Percentiles rank a stretch among this genome's conserved stretches.
Evolutionary conservation across 2,888 invertebrate species (phyloP).

Genomic region (Sturmia bella): DNA sequence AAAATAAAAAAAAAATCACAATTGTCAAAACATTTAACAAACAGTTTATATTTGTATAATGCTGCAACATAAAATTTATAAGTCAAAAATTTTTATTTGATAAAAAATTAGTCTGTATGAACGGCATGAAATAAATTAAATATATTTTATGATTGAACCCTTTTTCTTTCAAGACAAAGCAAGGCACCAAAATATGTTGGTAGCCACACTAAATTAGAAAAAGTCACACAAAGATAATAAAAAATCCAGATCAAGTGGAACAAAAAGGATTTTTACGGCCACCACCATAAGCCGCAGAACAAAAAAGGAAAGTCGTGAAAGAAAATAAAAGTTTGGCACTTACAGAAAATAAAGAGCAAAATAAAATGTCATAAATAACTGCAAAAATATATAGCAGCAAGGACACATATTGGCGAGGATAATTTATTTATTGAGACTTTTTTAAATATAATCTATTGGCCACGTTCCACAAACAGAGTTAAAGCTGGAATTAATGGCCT

Average conservation of each 20-base stretch:
- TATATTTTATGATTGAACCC: constrained; percentile 45
- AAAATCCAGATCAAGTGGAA: constrained; percentile 2
- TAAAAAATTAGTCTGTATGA: constrained; percentile 59
- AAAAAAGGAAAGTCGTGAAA: constrained; percentile 5
- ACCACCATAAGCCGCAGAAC: constrained; percentile 41
- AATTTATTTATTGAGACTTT: background rate
- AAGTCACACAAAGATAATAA: background rate
- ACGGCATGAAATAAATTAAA: constrained; percentile 6
- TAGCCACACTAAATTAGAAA: constrained; percentile 23
- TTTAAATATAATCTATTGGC: background rate
- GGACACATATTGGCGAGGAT: constrained; percentile 13
- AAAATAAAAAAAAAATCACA: constrained; percentile 24
- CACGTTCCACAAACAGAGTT: background rate
- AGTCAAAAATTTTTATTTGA: constrained; percentile 65
- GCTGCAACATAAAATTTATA: constrained; percentile 62
- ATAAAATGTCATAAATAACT: constrained; percentile 30
- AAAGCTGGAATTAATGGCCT: too few relatives aligned
- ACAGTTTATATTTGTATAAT: constrained; percentile 43
- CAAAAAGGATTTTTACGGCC: constrained; percentile 65
- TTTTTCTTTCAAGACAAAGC: constrained; percentile 43
- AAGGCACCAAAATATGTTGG: constrained; percentile 50
- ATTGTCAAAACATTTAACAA: constrained; percentile 66
- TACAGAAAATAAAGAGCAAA: background rate
- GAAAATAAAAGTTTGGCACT: constrained; percentile 13
- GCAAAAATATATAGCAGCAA: constrained; percentile 18